Conservation (phyloP, 2,797 vertebrate genomes). For the Gorsachius magnificus region DNA sequence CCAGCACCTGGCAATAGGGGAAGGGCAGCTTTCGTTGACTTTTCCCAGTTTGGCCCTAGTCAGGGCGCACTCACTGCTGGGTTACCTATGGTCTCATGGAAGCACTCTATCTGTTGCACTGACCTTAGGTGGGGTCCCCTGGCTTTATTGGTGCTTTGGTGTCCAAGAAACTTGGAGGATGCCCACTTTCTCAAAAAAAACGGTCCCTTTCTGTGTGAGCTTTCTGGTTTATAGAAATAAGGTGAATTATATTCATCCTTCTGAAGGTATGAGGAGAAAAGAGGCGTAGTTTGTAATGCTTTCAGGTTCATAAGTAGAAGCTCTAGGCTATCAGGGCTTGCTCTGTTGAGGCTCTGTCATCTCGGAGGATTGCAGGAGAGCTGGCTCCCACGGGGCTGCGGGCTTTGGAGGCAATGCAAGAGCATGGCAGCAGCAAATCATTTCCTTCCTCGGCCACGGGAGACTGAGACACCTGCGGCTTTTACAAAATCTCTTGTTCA, state of each 20-base stretch:
- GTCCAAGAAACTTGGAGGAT: background rate
- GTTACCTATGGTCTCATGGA: background rate
- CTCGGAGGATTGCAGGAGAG: rapidly evolving
- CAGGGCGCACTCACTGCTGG: background rate
- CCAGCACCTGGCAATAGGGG: background rate
- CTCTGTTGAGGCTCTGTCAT: background rate
- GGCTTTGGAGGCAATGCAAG: background rate
- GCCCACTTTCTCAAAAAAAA: background rate
- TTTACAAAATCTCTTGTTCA: background rate
- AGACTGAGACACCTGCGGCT: background rate
- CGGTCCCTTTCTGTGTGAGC: background rate
- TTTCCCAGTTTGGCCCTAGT: background rate
- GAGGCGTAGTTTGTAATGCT: background rate
- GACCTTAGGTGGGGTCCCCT: background rate
- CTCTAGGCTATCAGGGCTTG: background rate
- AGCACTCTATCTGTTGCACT: background rate
- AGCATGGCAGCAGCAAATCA: background rate
- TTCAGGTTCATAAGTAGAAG: background rate
- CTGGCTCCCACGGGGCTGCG: rapidly evolving
- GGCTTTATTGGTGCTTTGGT: background rate
- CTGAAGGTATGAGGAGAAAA: background rate
- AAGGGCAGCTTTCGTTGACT: background rate
- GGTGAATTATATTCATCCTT: background rate
- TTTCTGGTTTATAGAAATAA: background rate
- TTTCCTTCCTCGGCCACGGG: background rate